Base-by-base conservation (phyloP, 2,888 invertebrate genomes). In the Chrysomela aeneicollis region DNA sequence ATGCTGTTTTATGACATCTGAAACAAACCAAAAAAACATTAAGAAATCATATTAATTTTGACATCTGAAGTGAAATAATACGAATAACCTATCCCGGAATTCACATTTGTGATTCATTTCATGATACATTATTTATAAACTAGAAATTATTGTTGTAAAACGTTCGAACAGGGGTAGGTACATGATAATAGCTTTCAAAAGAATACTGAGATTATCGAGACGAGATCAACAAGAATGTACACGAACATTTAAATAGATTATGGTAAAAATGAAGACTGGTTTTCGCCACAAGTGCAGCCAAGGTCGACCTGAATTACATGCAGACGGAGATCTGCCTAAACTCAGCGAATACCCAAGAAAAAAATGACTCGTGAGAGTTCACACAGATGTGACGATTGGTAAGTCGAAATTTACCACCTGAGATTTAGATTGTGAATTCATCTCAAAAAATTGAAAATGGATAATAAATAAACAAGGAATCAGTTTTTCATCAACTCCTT, bases 1-100 rank as follows among this genome's bases (percentile, higher is more conserved):
- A 86, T 88, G 90, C 84, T 89, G 88, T 77, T 82, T 83, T 77
- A 83, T 73, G 73, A 82, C 82, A 80, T 83, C 83, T 82, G 81
- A 42, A 79, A 80, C 69, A 70, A 77, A 73, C 63, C 61, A 70
- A 68, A 71, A 57, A 47, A n/a, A n/a, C n/a, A n/a, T n/a, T n/a
- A n/a, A n/a, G n/a, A n/a, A 8, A 37, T 19, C 32, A 26, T 59
- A n/a, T 26, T 6, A 26, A 26, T 6, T 26, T 6, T 26, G 26
- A 26, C 6, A 26, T 26, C 6, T 6, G 26, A 26, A 26, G 26
- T 3, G 4, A 6, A 26, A 6, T 26, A n/a, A n/a, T n/a, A n/a
- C n/a, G n/a, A n/a, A n/a, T n/a, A n/a, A n/a, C n/a, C n/a, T n/a
- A n/a, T n/a, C n/a, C n/a, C n/a, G n/a, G n/a, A n/a, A n/a, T n/a